Percentiles rank a stretch among this genome's conserved stretches.
phyloP scores from a whole-genome alignment of 2,797 vertebrate species.

The Poecile montanus region DNA sequence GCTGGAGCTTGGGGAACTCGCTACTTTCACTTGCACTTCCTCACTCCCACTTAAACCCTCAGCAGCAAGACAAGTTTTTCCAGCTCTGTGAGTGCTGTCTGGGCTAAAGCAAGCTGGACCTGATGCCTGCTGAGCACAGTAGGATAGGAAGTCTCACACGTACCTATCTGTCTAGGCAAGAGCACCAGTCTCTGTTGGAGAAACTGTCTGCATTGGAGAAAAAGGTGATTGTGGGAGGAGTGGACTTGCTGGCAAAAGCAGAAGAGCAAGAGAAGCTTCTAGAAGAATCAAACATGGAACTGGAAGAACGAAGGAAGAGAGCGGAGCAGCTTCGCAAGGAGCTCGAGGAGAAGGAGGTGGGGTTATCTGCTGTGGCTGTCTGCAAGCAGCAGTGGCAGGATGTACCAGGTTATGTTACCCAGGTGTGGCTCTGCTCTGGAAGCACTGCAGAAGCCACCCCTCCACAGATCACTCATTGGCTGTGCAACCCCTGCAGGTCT shows the following conservation, averaged over 20 bases:
- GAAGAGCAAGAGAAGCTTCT: constrained; percentile 98
- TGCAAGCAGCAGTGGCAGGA: not conserved
- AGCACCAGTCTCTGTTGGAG: constrained; percentile 92
- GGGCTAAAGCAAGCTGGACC: constrained; percentile 1
- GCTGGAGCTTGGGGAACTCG: not conserved
- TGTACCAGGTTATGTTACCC: accelerated
- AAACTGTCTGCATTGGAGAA: constrained; percentile 94
- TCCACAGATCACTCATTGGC: accelerated
- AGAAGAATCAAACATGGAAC: constrained; percentile 96
- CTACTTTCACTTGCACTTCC: not conserved
- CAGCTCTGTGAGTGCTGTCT: not conserved
- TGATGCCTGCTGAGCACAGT: not conserved
- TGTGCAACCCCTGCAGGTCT: not conserved
- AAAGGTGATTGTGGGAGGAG: constrained; percentile 97
- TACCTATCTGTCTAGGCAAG: constrained; percentile 81
- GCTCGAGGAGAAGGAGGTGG: constrained; percentile 96
- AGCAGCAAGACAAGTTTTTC: constrained; percentile 43
- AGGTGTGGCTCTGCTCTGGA: not conserved
- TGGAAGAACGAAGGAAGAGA: constrained; percentile 92
- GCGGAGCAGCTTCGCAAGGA: constrained; percentile 95
- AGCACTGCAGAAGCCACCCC: not conserved
- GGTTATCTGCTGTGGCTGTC: not conserved
- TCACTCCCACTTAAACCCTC: not conserved
- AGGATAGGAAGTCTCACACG: not conserved
- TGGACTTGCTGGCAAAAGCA: constrained; percentile 96